Conservation (phyloP, 2,113 vertebrate genomes). For the Anoplopoma fimbria region DNA sequence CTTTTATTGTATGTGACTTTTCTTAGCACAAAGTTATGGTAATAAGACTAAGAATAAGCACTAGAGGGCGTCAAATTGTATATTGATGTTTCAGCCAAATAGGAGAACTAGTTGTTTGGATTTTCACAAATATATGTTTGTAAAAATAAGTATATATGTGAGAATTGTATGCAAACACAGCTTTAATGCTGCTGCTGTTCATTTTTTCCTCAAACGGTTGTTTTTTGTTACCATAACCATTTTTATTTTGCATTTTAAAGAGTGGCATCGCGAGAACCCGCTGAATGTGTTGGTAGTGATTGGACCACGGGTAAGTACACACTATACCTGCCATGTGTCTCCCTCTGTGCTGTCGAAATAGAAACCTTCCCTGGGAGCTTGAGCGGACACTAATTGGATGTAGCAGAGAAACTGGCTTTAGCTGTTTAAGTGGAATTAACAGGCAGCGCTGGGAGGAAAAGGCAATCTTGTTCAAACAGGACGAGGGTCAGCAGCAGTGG, state of each 20-base stretch:
- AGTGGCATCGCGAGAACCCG: constrained; percentile 87
- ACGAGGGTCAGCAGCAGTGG: constrained; percentile 27
- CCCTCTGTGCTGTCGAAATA: constrained; percentile 28
- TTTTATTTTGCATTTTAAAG: constrained; percentile 78
- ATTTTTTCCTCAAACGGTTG: not conserved
- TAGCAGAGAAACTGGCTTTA: constrained; percentile 71
- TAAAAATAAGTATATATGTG: not conserved
- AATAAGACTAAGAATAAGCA: constrained; percentile 41
- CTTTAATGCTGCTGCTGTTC: not conserved
- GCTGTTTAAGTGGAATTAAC: constrained; percentile 71
- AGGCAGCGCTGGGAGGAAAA: constrained; percentile 35
- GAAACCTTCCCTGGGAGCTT: constrained; percentile 43
- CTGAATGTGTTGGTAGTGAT: constrained; percentile 88
- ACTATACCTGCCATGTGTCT: not conserved
- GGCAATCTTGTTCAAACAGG: constrained; percentile 9
- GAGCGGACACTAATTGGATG: constrained; percentile 74
- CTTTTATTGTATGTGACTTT: constrained; percentile 15
- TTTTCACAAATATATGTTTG: constrained; percentile 2
- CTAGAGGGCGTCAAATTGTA: constrained; percentile 55
- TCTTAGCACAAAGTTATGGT: constrained; percentile 30
- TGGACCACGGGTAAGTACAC: constrained; percentile 86
- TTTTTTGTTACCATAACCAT: not conserved
- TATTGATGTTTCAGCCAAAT: constrained; percentile 24
- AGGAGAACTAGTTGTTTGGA: not conserved
- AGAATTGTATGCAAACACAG: not conserved